phyloP scores from a whole-genome alignment of 2,888 invertebrate genomes.

The Leptinotarsa peninsularis region DNA sequence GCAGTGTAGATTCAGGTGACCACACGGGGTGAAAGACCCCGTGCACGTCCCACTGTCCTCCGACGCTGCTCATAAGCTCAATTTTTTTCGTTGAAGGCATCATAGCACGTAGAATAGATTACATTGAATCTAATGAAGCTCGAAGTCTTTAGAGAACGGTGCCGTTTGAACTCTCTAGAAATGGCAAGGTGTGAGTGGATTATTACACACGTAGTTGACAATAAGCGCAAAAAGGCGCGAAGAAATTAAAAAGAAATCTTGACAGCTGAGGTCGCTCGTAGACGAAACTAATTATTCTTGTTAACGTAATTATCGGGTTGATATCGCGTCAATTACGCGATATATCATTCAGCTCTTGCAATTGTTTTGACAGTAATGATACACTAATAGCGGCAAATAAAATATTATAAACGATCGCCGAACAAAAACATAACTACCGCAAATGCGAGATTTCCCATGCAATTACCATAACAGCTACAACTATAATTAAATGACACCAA shows the following conservation, averaged over 20 bases:
- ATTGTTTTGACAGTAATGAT: constrained; percentile 16
- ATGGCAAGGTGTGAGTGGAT: constrained; percentile 1
- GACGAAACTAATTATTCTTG: constrained; percentile 4
- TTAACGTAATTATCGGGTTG: constrained; percentile 4
- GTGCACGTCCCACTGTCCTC: too few relatives aligned
- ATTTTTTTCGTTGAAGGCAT: too few relatives aligned
- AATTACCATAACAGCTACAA: neutral
- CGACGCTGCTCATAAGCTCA: too few relatives aligned
- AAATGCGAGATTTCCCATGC: neutral
- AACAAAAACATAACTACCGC: constrained; percentile 6
- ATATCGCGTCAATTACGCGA: constrained; percentile 4
- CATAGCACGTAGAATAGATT: too few relatives aligned
- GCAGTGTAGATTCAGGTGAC: too few relatives aligned
- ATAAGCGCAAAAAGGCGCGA: neutral
- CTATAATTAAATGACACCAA: neutral
- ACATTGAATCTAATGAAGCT: neutral
- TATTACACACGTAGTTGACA: neutral
- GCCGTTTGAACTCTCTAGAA: neutral
- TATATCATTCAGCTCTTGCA: constrained; percentile 6
- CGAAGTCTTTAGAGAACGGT: neutral
- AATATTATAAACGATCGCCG: constrained; percentile 1
- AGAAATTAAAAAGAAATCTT: neutral
- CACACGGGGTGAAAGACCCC: too few relatives aligned
- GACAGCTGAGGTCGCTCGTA: constrained; percentile 6
- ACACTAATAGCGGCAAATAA: constrained; percentile 9